phyloP scores from a whole-genome alignment of 64 coral and sea anemone species.

The Catalaphyllia jardinei region DNA sequence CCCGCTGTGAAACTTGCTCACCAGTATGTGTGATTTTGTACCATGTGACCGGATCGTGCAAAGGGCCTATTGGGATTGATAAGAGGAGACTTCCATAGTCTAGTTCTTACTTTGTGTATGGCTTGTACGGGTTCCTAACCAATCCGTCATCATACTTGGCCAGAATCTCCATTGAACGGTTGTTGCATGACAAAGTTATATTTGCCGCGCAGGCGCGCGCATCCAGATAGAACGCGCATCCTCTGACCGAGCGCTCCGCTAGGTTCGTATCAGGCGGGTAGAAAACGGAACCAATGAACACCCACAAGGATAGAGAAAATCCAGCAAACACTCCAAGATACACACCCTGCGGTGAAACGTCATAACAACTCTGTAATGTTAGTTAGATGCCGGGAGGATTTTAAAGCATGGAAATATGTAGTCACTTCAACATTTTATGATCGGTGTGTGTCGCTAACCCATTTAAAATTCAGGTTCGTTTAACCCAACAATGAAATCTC shows the following conservation, averaged over 20 bases:
- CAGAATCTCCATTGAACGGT: not conserved
- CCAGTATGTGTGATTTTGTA: too few relatives aligned
- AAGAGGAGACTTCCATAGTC: not conserved
- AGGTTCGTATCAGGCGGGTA: constrained; percentile 77
- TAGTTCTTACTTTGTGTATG: constrained; percentile 39
- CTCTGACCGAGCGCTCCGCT: constrained; percentile 40
- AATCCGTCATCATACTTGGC: constrained; percentile 50
- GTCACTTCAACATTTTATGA: too few relatives aligned
- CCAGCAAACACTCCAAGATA: constrained; percentile 71
- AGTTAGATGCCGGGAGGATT: too few relatives aligned
- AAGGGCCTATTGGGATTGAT: not conserved
- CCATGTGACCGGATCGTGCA: too few relatives aligned
- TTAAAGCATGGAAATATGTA: too few relatives aligned
- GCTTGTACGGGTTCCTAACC: constrained; percentile 68
- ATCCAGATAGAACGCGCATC: constrained; percentile 62
- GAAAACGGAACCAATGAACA: constrained; percentile 56
- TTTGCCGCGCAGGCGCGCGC: not conserved
- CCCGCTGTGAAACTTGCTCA: too few relatives aligned
- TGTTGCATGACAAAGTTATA: not conserved
- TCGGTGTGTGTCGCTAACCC: too few relatives aligned
- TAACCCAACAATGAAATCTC: too few relatives aligned
- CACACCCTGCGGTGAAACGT: constrained; percentile 47
- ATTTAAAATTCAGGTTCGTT: too few relatives aligned
- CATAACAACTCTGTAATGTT: not conserved
- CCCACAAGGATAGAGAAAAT: constrained; percentile 51